A percentile compares a stretch with the other conserved stretches of the same genome.
Evolutionary conservation across 2,888 invertebrate genomes (phyloP).

Genomic region (Elgonia sp.): DNA sequence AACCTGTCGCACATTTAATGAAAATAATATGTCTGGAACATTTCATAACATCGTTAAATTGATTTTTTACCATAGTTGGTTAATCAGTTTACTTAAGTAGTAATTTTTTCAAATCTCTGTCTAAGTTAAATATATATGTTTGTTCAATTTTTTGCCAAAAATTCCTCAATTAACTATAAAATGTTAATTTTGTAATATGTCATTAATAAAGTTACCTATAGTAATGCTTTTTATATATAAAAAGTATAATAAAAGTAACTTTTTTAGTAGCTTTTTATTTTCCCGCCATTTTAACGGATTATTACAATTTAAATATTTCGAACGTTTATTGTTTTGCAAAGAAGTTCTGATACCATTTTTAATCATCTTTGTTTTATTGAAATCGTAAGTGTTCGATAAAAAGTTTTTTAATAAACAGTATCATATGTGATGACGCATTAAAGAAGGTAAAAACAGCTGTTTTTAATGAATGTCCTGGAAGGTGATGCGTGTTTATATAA

Average conservation of each 20-base stretch:
- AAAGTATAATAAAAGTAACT: too few relatives aligned
- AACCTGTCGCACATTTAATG: slow-evolving; percentile 51
- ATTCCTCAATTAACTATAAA: too few relatives aligned
- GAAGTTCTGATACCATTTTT: too few relatives aligned
- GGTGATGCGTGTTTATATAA: slow-evolving; percentile 47
- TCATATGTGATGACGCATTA: slow-evolving; percentile 28
- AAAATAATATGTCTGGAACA: slow-evolving; percentile 36
- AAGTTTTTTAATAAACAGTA: slow-evolving; percentile 1
- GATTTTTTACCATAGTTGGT: background rate
- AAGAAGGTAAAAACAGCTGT: slow-evolving; percentile 31
- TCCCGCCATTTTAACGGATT: slow-evolving; percentile 1
- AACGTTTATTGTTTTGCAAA: too few relatives aligned
- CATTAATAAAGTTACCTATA: too few relatives aligned
- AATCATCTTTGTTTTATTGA: too few relatives aligned
- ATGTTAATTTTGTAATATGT: too few relatives aligned
- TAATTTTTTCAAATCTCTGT: background rate
- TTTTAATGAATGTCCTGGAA: slow-evolving; percentile 35
- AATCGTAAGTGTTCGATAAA: background rate
- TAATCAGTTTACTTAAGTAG: background rate
- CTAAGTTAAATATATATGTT: too few relatives aligned
- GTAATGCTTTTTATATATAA: too few relatives aligned
- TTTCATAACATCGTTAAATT: slow-evolving; percentile 49
- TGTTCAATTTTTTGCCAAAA: background rate
- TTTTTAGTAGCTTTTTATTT: background rate
- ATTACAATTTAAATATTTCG: background rate